These are phyloP conservation scores for Psylliodes chrysocephalus DNA, from an alignment of 2,888 invertebrate species.

Conservation along the genomic window DNA sequence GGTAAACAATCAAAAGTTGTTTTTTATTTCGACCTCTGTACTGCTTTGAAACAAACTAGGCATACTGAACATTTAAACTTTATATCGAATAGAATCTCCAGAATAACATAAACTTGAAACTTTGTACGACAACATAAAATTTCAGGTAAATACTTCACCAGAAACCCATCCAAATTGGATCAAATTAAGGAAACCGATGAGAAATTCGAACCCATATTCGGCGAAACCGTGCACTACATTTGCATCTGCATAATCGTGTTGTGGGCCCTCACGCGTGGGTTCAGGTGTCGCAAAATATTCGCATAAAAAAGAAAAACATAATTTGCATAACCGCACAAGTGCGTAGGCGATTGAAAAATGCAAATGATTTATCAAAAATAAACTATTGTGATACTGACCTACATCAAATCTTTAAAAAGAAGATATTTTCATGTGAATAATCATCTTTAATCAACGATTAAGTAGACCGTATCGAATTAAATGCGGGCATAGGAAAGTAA, in stretches of 20 bases:
- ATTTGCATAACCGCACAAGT: constrained; percentile 16
- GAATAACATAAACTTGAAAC: neutral
- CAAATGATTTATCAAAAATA: constrained; percentile 23
- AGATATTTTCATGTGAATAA: constrained; percentile 23
- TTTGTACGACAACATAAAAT: neutral
- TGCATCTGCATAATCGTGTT: constrained; percentile 36
- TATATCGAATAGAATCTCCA: neutral
- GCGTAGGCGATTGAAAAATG: constrained; percentile 24
- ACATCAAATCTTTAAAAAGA: constrained; percentile 27
- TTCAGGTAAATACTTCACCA: constrained; percentile 16
- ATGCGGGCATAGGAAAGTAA: constrained; percentile 20
- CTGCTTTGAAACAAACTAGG: neutral
- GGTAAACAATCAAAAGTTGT: no score
- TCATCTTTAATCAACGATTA: constrained; percentile 10
- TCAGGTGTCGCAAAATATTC: constrained; percentile 28
- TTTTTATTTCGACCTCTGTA: no score
- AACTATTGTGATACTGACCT: constrained; percentile 35
- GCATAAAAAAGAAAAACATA: constrained; percentile 21
- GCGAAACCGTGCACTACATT: constrained; percentile 31
- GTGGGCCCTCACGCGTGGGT: constrained; percentile 35
- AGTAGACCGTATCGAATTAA: constrained; percentile 37
- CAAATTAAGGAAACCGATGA: constrained; percentile 24
- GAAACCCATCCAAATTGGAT: constrained; percentile 26
- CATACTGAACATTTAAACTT: neutral
- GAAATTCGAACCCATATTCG: constrained; percentile 33